These are phyloP conservation scores for Azorinus chamasolen DNA, from an alignment of 2,888 invertebrate genomes.

Conservation along the genomic window DNA sequence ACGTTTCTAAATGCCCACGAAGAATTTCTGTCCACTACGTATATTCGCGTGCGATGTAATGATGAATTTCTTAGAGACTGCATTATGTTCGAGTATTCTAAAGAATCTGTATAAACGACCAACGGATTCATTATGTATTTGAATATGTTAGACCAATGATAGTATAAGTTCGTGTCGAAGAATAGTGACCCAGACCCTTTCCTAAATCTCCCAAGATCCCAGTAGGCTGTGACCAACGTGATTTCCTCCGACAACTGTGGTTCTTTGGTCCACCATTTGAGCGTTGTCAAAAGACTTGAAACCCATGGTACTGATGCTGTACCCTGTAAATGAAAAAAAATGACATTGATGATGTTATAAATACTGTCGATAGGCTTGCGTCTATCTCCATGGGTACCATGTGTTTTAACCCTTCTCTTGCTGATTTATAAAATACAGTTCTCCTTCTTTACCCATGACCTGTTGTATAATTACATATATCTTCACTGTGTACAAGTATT, in stretches of 20 bases:
- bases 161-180: conserved; percentile 41
- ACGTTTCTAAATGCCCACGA: conserved; percentile 61
- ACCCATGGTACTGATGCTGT: too few relatives aligned
- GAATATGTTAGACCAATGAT: conserved; percentile 47
- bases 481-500: too few relatives aligned
- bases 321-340: too few relatives aligned
- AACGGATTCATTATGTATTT: conserved; percentile 49
- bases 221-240: conserved; percentile 69
- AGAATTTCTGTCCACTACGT: conserved; percentile 38
- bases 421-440: too few relatives aligned
- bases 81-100: conserved; percentile 33
- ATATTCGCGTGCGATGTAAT: conserved; percentile 51
- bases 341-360: too few relatives aligned
- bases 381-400: too few relatives aligned
- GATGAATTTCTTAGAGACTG: conserved; percentile 25
- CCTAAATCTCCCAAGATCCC: conserved; percentile 59
- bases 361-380: too few relatives aligned
- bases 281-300: too few relatives aligned
- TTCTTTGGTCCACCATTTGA: too few relatives aligned
- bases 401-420: too few relatives aligned
- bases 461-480: too few relatives aligned
- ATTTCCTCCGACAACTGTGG: conserved; percentile 14
- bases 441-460: too few relatives aligned
- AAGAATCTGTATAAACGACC: conserved; percentile 64
- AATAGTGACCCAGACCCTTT: conserved; percentile 38